Percentiles rank a stretch among this genome's conserved stretches.
phyloP scores from a whole-genome alignment of 2,888 invertebrate species.

The Keiferia lycopersicella region DNA sequence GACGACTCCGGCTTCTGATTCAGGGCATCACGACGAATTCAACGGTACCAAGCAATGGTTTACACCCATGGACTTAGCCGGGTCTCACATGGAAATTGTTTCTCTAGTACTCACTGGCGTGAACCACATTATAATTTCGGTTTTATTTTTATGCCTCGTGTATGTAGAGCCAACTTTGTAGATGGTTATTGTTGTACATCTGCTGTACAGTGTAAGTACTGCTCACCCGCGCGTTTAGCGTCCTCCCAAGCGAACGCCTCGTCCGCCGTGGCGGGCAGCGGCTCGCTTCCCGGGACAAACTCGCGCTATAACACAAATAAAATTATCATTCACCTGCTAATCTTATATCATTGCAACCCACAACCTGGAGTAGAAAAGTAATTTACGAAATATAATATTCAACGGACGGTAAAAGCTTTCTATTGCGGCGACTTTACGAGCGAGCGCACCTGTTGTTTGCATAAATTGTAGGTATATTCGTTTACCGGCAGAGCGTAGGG shows the following conservation, averaged over 20 bases:
- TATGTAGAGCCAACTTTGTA: too few relatives aligned
- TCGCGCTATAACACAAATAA: constrained; percentile 14
- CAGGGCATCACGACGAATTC: too few relatives aligned
- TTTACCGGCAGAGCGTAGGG: neutral
- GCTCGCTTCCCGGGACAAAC: neutral
- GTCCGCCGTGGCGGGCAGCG: constrained; percentile 3
- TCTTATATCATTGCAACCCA: neutral
- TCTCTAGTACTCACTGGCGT: too few relatives aligned
- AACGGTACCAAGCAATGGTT: too few relatives aligned
- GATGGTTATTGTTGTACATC: too few relatives aligned
- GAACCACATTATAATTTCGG: too few relatives aligned
- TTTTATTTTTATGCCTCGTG: too few relatives aligned
- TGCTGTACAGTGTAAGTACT: neutral
- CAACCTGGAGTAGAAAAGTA: neutral
- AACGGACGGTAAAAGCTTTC: neutral
- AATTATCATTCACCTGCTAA: neutral
- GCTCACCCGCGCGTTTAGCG: neutral
- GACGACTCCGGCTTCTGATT: too few relatives aligned
- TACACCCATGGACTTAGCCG: too few relatives aligned
- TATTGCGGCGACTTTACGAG: neutral
- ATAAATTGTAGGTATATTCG: neutral
- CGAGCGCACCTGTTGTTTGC: constrained; percentile 7
- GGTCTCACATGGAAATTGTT: too few relatives aligned
- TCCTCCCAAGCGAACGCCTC: constrained; percentile 21
- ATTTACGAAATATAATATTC: neutral